Evolutionary conservation across 2,113 vertebrate genomes (phyloP).

Genomic region (Eulacestoma nigropectus): DNA sequence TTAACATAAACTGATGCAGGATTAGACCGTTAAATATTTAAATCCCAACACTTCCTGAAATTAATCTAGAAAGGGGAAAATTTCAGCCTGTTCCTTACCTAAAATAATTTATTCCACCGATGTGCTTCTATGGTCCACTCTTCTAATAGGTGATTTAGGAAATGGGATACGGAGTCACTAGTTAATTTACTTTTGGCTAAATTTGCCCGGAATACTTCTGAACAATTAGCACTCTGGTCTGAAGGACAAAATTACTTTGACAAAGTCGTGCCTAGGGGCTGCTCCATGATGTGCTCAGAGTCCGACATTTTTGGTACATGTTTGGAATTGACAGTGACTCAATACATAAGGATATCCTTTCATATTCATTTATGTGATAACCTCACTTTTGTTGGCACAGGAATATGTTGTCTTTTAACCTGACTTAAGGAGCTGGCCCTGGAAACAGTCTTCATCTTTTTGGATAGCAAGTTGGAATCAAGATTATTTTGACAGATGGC

Average conservation of each 20-base stretch:
- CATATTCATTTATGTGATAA: conserved; percentile 23
- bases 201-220: conserved; percentile 1
- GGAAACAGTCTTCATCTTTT: conserved; percentile 19
- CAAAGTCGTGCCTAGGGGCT: background rate
- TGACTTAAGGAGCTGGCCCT: conserved; percentile 48
- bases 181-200: background rate
- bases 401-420: conserved; percentile 39
- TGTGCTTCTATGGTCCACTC: background rate
- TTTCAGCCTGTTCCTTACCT: background rate
- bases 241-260: conserved; percentile 51
- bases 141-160: background rate
- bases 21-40: conserved; percentile 40
- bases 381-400: conserved; percentile 42
- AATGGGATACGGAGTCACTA: background rate
- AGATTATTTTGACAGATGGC: conserved; percentile 63
- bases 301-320: background rate
- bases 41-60: conserved; percentile 41
- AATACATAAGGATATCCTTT: background rate
- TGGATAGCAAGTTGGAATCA: conserved; percentile 38
- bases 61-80: background rate
- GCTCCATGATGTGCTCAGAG: background rate
- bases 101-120: background rate
- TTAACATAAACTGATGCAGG: conserved; percentile 49
- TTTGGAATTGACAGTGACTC: conserved; percentile 38
- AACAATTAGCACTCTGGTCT: conserved; percentile 14